A percentile compares a stretch with the other conserved stretches of the same genome.
Conservation (phyloP, 2,113 vertebrate species). For the Ailurus styani region DNA sequence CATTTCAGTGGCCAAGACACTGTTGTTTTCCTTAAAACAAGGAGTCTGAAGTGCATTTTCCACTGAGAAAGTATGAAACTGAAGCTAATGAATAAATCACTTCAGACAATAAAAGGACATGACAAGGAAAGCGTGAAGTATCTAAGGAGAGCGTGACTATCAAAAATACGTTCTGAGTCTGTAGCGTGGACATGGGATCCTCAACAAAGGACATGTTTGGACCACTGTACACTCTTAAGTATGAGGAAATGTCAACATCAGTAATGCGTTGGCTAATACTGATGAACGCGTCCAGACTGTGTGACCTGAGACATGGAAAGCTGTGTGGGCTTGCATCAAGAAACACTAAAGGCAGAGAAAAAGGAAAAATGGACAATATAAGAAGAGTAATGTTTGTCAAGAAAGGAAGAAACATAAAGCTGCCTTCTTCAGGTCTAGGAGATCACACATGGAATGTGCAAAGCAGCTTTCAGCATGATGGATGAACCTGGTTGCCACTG, state of each 20-base stretch:
- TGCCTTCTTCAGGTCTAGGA: background rate
- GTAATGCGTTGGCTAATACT: background rate
- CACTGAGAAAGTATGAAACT: background rate
- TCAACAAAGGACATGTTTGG: background rate
- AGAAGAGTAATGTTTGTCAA: background rate
- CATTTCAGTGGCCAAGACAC: background rate
- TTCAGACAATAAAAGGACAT: background rate
- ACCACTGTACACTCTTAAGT: background rate
- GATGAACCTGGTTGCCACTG: background rate
- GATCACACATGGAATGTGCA: background rate
- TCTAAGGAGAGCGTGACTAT: background rate
- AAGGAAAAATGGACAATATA: background rate
- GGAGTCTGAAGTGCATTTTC: background rate
- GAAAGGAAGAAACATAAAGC: background rate
- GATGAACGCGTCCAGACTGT: fast-evolving
- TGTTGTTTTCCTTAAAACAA: background rate
- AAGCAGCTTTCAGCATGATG: background rate
- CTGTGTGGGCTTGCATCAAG: background rate
- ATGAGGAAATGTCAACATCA: background rate
- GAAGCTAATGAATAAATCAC: background rate
- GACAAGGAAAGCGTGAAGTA: background rate
- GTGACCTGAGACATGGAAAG: background rate
- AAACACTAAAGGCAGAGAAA: background rate
- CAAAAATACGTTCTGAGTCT: background rate
- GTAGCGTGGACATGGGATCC: background rate